Evolutionary conservation across 2,113 vertebrate genomes (phyloP).

Genomic region (Pleuronectes platessa): DNA sequence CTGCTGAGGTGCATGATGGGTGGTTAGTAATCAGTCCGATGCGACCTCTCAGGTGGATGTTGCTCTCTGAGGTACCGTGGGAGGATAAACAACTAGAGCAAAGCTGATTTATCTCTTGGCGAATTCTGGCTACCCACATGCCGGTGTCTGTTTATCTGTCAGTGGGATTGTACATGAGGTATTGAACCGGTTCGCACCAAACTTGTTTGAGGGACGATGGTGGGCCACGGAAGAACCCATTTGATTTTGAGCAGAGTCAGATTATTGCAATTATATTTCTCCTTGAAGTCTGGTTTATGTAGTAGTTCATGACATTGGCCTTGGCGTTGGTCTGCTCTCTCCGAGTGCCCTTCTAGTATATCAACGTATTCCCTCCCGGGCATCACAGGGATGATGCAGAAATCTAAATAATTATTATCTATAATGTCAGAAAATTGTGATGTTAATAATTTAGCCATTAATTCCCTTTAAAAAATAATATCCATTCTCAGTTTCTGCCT

Average conservation of each 20-base stretch:
- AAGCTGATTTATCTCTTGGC: slow-evolving; percentile 19
- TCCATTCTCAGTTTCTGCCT: neutral
- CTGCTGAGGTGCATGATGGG: slow-evolving; percentile 25
- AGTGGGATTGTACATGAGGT: neutral
- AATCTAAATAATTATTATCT: neutral
- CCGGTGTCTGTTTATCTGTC: too few species aligned
- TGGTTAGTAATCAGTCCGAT: slow-evolving; percentile 27
- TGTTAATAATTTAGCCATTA: neutral
- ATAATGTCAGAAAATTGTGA: neutral
- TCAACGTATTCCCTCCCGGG: neutral
- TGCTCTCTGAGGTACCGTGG: slow-evolving; percentile 32
- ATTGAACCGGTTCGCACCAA: neutral
- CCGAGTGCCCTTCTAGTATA: too few species aligned
- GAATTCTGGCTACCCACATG: slow-evolving; percentile 19
- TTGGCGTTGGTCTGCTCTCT: neutral
- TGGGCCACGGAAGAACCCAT: neutral
- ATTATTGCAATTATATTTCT: neutral
- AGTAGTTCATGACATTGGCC: neutral
- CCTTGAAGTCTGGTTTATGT: neutral
- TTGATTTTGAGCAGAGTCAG: neutral
- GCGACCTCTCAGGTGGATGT: slow-evolving; percentile 47
- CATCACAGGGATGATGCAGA: neutral
- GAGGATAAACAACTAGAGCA: slow-evolving; percentile 29
- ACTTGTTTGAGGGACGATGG: neutral
- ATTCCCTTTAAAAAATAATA: neutral